Evolutionary conservation across 2,888 invertebrate genomes (phyloP).

Genomic region (Campoletis raptor): DNA sequence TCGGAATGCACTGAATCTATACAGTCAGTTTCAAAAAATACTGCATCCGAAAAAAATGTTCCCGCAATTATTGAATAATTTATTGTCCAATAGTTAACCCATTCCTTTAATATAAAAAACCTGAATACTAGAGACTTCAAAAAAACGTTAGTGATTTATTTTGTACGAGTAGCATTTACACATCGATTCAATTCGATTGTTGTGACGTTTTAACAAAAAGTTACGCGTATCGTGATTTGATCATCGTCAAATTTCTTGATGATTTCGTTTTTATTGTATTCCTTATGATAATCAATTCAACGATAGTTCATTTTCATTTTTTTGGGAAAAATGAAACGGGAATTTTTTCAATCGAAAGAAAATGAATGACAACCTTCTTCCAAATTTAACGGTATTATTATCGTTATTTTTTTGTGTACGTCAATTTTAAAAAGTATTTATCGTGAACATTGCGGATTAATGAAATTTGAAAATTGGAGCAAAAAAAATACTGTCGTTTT

Average conservation of each 20-base stretch:
- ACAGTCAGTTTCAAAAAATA: constrained; percentile 3
- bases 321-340: too few relatives aligned
- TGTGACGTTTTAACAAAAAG: background rate
- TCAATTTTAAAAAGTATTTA: background rate
- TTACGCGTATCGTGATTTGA: background rate
- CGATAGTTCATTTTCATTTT: too few relatives aligned
- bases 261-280: background rate
- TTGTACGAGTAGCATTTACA: background rate
- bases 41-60: background rate
- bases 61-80: background rate
- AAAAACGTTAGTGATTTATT: background rate
- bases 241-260: background rate
- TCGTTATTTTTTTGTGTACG: background rate
- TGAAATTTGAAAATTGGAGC: background rate
- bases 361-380: background rate
- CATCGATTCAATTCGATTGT: background rate
- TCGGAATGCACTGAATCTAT: background rate
- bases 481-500: background rate
- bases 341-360: background rate
- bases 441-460: background rate
- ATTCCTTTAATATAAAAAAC: background rate
- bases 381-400: background rate
- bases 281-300: background rate
- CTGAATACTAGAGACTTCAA: background rate
- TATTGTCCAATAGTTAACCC: background rate